Evolutionary conservation across 1,140 invertebrate species (phyloP), one percentile per base, ranked within the genome.

Genomic region (Hyposmocoma kahamanoa): DNA sequence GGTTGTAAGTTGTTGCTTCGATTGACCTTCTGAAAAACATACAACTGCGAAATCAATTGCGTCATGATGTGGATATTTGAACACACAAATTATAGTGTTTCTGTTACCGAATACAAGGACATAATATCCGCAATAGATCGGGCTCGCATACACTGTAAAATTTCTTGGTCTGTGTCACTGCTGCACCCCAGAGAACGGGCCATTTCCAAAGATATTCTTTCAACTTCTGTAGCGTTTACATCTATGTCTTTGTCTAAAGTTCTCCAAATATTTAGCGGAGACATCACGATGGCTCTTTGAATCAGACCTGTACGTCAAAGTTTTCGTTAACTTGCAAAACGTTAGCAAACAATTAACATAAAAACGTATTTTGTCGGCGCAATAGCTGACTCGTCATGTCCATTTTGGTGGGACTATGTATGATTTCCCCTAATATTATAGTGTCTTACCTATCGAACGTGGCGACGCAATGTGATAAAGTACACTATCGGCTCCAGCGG

Each of bases 81-180:
- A n/a, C n/a, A n/a, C n/a, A n/a, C n/a, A n/a, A n/a, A n/a, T n/a
- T n/a, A n/a, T n/a, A n/a, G n/a, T n/a, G n/a, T n/a, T n/a, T n/a
- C n/a, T n/a, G n/a, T 59, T 77, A 90, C 90, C 75, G 88, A 83
- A 57, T 88, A 88, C 47, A 89, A 82, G 47, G 87, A 84, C 47
- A 89, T 82, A 47, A 91, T 89, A 26, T 90, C 88, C 50, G 87
- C 82, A 9, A 92, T 49, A 19, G 92, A 74, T 49, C 89, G 87
- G 38, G 87, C 70, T 51, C 90, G 87, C 20, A 96, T 84, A 67
- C 94, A 96, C 20, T 87, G 79, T 15, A 93, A 49, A 38, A 75
- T 63, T 53, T 75, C 71, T 6, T 61, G 55, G 51, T 80, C 71
- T 17, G 39, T 57, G 19, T 54, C 54, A 44, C 51, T 57, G 15